phyloP scores from a whole-genome alignment of 2,113 vertebrate genomes.

The Tragelaphus strepsiceros region DNA sequence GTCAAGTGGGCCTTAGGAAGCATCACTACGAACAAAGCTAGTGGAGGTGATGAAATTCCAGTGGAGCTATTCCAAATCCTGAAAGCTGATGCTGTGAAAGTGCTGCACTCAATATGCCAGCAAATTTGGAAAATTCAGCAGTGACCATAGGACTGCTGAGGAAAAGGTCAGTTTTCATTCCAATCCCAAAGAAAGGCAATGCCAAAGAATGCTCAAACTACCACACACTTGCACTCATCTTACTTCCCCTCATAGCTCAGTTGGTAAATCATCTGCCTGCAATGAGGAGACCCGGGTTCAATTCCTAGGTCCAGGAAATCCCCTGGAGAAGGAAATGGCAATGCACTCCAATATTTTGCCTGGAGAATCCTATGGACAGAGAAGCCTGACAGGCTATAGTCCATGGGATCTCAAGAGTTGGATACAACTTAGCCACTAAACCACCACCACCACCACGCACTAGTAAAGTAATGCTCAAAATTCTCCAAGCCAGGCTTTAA shows the following conservation, averaged over 20 bases:
- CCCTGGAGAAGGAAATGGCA: background rate
- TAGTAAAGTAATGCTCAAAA: background rate
- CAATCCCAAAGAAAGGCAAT: background rate
- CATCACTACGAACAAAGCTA: background rate
- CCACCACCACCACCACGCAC: background rate
- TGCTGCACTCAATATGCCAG: background rate
- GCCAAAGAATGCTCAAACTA: background rate
- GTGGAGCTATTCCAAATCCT: background rate
- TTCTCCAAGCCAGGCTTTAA: background rate
- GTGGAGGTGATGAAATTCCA: background rate
- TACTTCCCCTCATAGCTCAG: background rate
- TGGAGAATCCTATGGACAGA: background rate
- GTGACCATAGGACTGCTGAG: background rate
- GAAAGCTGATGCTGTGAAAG: background rate
- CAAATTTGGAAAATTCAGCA: background rate
- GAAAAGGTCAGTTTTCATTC: background rate
- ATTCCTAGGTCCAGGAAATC: background rate
- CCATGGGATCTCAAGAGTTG: background rate
- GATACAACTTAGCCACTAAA: background rate
- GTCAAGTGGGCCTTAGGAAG: background rate
- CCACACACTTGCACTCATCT: accelerated
- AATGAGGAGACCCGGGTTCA: background rate
- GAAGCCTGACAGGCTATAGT: background rate
- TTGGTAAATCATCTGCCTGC: background rate
- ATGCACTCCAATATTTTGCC: background rate